Conservation (phyloP, 1,140 invertebrate genomes). For the Solenopsis invicta region DNA sequence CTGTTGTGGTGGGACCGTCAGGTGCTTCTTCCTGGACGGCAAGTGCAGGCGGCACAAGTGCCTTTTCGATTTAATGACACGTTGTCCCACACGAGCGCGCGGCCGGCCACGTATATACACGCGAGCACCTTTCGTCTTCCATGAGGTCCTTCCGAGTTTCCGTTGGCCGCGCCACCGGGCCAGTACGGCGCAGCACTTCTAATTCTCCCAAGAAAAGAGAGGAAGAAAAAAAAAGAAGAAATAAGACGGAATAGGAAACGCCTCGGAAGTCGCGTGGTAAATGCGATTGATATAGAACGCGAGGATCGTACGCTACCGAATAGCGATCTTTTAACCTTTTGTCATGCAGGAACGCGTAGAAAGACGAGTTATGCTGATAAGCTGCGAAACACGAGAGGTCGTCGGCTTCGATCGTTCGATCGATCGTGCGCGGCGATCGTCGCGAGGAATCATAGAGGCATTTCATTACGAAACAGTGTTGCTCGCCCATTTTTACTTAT, state of each 20-base stretch:
- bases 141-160: conserved; percentile 66
- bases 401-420: neutral
- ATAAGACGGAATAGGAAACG: neutral
- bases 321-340: neutral
- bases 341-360: neutral
- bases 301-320: neutral
- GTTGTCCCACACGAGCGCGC: conserved; percentile 65
- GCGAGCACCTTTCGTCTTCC: conserved; percentile 54
- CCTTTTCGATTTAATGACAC: conserved; percentile 85
- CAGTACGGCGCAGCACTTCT: conserved; percentile 18
- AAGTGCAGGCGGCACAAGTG: conserved; percentile 84
- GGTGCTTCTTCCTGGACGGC: conserved; percentile 85
- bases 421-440: neutral
- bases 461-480: conserved; percentile 22
- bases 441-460: conserved; percentile 17
- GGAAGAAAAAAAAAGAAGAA: neutral
- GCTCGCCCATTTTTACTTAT: conserved; percentile 69
- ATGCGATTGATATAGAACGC: neutral
- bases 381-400: neutral
- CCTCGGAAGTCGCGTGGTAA: neutral
- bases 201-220: neutral
- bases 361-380: neutral
- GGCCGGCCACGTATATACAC: conserved; percentile 39
- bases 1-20: conserved; percentile 79
- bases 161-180: conserved; percentile 55